Base-by-base conservation (phyloP, 2,888 invertebrate genomes). In the Brassicogethes aeneus region DNA sequence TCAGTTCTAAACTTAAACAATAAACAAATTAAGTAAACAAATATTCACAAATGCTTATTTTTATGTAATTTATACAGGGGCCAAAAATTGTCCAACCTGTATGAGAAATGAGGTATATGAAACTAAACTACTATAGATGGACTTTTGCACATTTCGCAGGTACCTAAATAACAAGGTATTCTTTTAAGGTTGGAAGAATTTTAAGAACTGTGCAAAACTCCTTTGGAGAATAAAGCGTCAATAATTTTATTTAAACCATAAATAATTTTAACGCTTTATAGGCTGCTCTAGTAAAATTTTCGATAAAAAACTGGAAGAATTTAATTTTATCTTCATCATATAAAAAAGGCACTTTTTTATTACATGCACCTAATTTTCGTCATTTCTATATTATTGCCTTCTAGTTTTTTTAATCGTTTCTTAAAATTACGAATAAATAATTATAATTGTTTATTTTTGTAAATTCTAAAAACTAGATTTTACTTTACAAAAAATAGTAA, bases 41-140 rank as follows among this genome's bases (percentile, higher is more conserved):
- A 23, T 23, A 23, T 23, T 23, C 23, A 23, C 23, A 23, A 23
- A 23, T 23, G 23, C 23, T 23, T 23, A 23, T 23, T 23, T 23
- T 23, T 7, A 23, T n/a, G n/a, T 23, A 23, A 23, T 7, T 23
- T 23, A 23, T 23, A 10, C 23, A 10, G 23, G 23, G 5, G 5
- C 5, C 23, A 10, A 23, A n/a, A n/a, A n/a, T n/a, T n/a, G n/a
- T n/a, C n/a, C 23, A 23, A 23, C 23, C 23, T 23, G 23, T 10
- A 23, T 10, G 40, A 45, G 43, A 50, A 47, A 47, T 50, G 49
- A 50, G 49, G 49, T 50, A 47, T 50, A 50, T 47, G 45, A 47
- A 47, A 39, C 45, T 45, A 45, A 23, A 16, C 42, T 45, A 42
- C 23, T 10, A 23, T 5, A 23, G 23, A 5, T 23, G 14, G 12